Percentiles rank a stretch among this genome's conserved stretches.
phyloP scores from a whole-genome alignment of 2,797 vertebrate species.

The Serranus cabrilla region DNA sequence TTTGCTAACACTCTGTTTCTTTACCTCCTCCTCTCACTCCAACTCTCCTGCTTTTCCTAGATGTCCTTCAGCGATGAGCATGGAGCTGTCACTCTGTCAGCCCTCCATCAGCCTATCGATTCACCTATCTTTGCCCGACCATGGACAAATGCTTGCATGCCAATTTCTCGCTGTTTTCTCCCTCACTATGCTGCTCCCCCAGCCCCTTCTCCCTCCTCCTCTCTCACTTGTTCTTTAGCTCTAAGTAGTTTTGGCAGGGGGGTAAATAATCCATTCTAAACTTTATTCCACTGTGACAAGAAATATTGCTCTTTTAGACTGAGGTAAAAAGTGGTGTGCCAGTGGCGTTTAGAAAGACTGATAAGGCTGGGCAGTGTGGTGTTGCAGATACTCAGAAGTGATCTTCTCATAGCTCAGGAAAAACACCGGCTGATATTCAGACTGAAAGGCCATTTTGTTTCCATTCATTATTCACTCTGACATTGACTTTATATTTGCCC shows the following conservation, averaged over 20 bases:
- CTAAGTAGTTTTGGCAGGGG: conserved; percentile 69
- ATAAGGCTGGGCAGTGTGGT: conserved; percentile 33
- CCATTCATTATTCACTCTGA: conserved; percentile 35
- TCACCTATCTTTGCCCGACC: conserved; percentile 79
- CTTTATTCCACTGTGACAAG: conserved; percentile 68
- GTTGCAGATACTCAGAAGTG: conserved; percentile 35
- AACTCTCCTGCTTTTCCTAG: conserved; percentile 39
- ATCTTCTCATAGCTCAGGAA: conserved; percentile 33
- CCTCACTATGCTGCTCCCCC: conserved; percentile 18
- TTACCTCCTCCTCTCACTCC: conserved; percentile 1
- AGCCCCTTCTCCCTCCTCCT: conserved; percentile 22
- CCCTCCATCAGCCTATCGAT: conserved; percentile 84
- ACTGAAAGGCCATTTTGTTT: conserved; percentile 44
- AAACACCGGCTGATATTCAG: conserved; percentile 35
- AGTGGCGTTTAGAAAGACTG: conserved; percentile 51
- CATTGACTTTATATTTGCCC: conserved; percentile 1
- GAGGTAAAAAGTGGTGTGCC: conserved; percentile 45
- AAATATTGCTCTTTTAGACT: conserved; percentile 61
- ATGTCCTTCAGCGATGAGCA: conserved; percentile 81
- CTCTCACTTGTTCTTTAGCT: conserved; percentile 49
- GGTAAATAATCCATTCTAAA: conserved; percentile 78
- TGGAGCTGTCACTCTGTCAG: conserved; percentile 84
- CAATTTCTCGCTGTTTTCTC: conserved; percentile 71
- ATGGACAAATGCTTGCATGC: conserved; percentile 76
- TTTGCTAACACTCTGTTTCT: too few species aligned